Evolutionary conservation across 2,113 vertebrate species (phyloP).

Genomic region (Salminus brasiliensis): DNA sequence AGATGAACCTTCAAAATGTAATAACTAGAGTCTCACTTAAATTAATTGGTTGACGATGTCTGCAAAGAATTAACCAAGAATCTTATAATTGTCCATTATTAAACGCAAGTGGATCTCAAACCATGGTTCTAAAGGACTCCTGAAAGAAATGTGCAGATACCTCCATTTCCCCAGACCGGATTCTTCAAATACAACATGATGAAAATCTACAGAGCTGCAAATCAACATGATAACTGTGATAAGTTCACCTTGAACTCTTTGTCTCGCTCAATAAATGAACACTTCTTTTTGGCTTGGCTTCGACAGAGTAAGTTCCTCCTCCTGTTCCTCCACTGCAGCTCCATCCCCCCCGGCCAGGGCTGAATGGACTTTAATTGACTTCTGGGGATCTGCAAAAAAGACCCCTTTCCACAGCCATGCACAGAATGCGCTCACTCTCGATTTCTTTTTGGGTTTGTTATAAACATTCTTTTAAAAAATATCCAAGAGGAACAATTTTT

Average conservation of each 20-base stretch:
- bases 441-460: neutral
- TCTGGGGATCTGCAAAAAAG: slow-evolving; percentile 50
- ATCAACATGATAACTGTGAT: slow-evolving; percentile 61
- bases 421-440: slow-evolving; percentile 3
- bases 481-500: neutral
- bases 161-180: slow-evolving; percentile 46
- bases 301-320: slow-evolving; percentile 37
- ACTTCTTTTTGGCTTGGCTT: slow-evolving; percentile 49
- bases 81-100: slow-evolving; percentile 86
- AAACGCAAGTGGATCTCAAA: slow-evolving; percentile 78
- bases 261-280: slow-evolving; percentile 61
- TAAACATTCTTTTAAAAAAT: neutral
- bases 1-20: slow-evolving; percentile 87
- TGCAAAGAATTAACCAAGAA: slow-evolving; percentile 85
- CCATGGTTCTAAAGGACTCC: slow-evolving; percentile 67
- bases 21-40: slow-evolving; percentile 77
- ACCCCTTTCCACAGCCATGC: slow-evolving; percentile 38
- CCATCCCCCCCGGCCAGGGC: slow-evolving; percentile 14
- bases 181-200: slow-evolving; percentile 36
- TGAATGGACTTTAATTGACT: slow-evolving; percentile 69
- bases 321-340: slow-evolving; percentile 16
- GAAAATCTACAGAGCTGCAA: slow-evolving; percentile 54
- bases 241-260: slow-evolving; percentile 68
- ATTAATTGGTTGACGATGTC: slow-evolving; percentile 82
- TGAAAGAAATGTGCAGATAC: slow-evolving; percentile 31